Percentiles rank a stretch among this genome's conserved stretches.
phyloP scores from a whole-genome alignment of 2,113 vertebrate species.

The Elephas maximus region DNA sequence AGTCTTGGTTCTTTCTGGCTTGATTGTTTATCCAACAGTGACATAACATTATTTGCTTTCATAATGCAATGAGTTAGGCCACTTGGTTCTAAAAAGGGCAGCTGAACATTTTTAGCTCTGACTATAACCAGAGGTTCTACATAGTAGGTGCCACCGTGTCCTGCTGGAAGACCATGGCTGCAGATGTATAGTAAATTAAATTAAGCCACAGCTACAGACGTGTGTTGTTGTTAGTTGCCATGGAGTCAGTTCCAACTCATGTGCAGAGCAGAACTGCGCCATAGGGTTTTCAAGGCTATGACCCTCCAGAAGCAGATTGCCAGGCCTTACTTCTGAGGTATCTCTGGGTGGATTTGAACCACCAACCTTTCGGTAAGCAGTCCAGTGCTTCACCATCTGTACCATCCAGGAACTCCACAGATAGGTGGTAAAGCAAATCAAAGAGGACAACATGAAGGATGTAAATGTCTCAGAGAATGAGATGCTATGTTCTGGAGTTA shows the following conservation, averaged over 20 bases:
- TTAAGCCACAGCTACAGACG: not conserved
- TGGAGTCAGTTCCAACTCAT: not conserved
- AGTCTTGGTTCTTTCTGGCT: not conserved
- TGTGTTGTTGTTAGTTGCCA: not conserved
- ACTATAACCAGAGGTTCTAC: not conserved
- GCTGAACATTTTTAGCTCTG: not conserved
- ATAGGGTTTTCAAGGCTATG: not conserved
- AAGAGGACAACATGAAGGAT: not conserved
- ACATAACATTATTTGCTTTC: not conserved
- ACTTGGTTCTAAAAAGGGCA: not conserved
- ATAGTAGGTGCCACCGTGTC: not conserved
- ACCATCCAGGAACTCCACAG: not conserved
- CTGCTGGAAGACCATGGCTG: fast-evolving
- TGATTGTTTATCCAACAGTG: not conserved
- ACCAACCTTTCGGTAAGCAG: not conserved
- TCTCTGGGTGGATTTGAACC: not conserved
- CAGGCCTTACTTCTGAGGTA: not conserved
- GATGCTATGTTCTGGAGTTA: fast-evolving
- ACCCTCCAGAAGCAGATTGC: not conserved
- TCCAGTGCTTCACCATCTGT: not conserved
- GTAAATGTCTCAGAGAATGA: not conserved
- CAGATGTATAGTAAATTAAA: not conserved
- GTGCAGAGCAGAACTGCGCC: not conserved
- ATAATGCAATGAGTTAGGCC: not conserved
- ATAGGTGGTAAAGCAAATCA: not conserved